Evolutionary conservation across 1,140 invertebrate genomes (phyloP), one percentile per base, ranked within the genome.

Genomic region (Meloidogyne hapla): DNA sequence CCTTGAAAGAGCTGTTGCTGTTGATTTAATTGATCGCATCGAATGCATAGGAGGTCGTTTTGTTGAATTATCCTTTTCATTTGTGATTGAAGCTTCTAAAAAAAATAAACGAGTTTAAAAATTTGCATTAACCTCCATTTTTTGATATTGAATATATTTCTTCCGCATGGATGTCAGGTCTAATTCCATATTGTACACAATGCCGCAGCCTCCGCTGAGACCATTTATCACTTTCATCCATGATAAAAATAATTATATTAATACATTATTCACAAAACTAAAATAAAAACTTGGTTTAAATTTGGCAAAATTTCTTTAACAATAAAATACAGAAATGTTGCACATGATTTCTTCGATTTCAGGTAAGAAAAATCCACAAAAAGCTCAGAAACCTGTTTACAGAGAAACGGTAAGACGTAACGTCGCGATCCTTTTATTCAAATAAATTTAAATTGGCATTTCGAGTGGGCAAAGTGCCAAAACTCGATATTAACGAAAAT

Each of bases 141-240:
- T 69, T 75, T 21, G 40, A 33, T 23, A 25, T 21, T 13, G 45
- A 40, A 21, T 18, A 68, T 48, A 75, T 10, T 75, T 77, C 67
- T 28, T 74, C 76, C 5, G 42, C 33, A 28, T 66, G 40, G 23
- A 48, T 21, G 23, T 78, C 74, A 48, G 38, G 15, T 45, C 69
- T 74, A 38, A 77, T 76, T 26, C 76, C 74, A 69, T 77, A 77
- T 26, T 77, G 66, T 26, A 64, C 73, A 61, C 61, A 63, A 40
- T 73, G 71, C 71, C 71, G 42, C 25, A 73, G 25, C n/a, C 76
- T 25, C 23, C 76, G 69, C 67, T 77, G 76, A 15, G 64, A 61
- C 76, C 76, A 77, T 77, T 77, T 77, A 15, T 68, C 63, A 15
- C 73, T 68, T 28, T 77, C 76, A 28, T 74, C 72, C 48, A 45